Base-by-base conservation (phyloP, 2,888 invertebrate genomes). In the Rhagonycha lutea region DNA sequence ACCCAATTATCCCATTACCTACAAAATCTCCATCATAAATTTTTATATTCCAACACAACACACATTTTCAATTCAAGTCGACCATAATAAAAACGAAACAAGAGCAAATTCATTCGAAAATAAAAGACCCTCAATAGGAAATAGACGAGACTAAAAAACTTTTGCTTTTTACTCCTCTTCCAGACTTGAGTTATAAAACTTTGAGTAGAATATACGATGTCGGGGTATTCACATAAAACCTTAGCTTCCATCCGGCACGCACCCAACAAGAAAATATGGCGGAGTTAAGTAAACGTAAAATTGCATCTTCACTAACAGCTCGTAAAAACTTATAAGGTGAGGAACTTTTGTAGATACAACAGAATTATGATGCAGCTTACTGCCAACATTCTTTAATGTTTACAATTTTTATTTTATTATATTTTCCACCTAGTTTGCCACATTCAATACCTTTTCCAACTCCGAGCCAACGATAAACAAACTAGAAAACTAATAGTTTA, bases 281-380 rank as follows among this genome's bases (percentile, higher is more conserved):
- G 69, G 74, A 79, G 80, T 77, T 76, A 77, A 78, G 78, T 78
- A 76, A 80, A 79, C 79, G 80, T 79, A 79, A 80, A 80, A 80
- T 80, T 81, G 79, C 81, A 81, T 80, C 79, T 81, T 76, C 73
- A 79, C 80, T 77, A 79, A 78, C 80, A 80, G 79, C 80, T 79
- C 79, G 78, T 81, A 81, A 81, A 80, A 81, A 80, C 74, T 78
- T 78, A 78, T 78, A 78, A 75, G 77, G 75, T 78, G 74, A 69
- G 72, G 68, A 76, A 76, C 73, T 76, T 76, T 70, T 72, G 67
- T 28, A 68, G 76, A 76, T 76, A 70, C 70, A 70, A 70, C 70
- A 32, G 69, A 74, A 75, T 75, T 72, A 75, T 75, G 72, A 72
- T 63, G 72, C 69, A n/a, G 23, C 72, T 75, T 69, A 26, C 72